A percentile compares a stretch with the other conserved stretches of the same genome.
These are phyloP conservation scores for Vombatus ursinus DNA, from an alignment of 2,113 vertebrate species.

Conservation along the genomic window DNA sequence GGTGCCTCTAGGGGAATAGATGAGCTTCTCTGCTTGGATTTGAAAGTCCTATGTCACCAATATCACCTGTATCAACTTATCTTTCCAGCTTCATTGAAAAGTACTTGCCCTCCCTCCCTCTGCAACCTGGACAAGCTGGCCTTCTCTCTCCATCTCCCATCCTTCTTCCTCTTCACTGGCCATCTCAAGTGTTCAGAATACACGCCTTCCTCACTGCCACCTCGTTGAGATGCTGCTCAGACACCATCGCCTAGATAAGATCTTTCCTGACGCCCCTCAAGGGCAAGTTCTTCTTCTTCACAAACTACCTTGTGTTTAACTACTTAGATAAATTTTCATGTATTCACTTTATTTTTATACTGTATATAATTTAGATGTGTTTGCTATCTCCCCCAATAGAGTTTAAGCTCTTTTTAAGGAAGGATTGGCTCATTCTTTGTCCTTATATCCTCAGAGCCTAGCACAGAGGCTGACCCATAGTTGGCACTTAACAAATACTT, in stretches of 20 bases:
- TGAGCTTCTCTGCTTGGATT: too few relatives aligned
- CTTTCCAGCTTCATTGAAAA: too few relatives aligned
- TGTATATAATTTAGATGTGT: not conserved
- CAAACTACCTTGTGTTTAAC: not conserved
- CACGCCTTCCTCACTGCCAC: too few relatives aligned
- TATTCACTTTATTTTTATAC: not conserved
- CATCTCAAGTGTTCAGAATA: too few relatives aligned
- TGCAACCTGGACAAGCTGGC: too few relatives aligned
- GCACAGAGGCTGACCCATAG: not conserved
- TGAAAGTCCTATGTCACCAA: too few relatives aligned
- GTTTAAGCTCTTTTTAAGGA: not conserved
- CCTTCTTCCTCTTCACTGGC: too few relatives aligned
- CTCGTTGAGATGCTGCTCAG: too few relatives aligned
- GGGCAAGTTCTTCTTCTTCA: not conserved
- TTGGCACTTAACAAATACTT: not conserved
- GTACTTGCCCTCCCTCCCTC: too few relatives aligned
- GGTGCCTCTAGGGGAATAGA: too few relatives aligned
- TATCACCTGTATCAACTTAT: too few relatives aligned
- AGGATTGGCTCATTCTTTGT: not conserved
- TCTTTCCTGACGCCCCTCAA: not conserved
- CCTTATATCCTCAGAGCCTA: not conserved
- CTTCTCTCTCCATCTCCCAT: too few relatives aligned
- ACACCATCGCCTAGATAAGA: not conserved
- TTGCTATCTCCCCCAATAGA: not conserved
- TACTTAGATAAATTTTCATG: not conserved